Evolutionary conservation across 2,888 invertebrate species (phyloP), one percentile per base, ranked within the genome.

Genomic region (Euphydryas editha): DNA sequence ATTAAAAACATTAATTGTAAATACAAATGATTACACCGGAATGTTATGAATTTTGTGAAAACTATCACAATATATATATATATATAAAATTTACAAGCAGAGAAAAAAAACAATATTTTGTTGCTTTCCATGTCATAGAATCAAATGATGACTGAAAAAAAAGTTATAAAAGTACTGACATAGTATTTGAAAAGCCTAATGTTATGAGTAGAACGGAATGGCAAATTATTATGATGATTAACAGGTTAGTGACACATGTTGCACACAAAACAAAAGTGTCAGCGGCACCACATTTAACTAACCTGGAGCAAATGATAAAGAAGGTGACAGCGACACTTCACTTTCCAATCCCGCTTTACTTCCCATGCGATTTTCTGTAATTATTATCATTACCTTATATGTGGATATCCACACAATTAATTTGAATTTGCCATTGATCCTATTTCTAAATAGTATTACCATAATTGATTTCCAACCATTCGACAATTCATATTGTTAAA

Each of bases 331-430:
- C 88, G 88, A 89, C 87, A 92, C 87, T 86, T 93, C 93, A 78
- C 86, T 90, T 87, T 93, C 93, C 83, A 86, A 88, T 86, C 88
- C 92, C 30, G 54, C 36, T 88, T 87, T 93, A 87, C 84, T 83
- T 82, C 90, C 93, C 92, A 93, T 89, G 86, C 92, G 93, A 92
- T 88, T 88, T 76, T 93, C 93, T 93, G 93, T 79, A 93, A 93
- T 88, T 75, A 83, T 87, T 81, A 90, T 84, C 83, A 88, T 77
- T 62, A 62, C 59, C 57, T 66, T 63, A 60, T 46, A 62, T 59
- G 56, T 49, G 39, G 18, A 30, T 58, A 46, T 47, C 21, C n/a
- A 55, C 46, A 56, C 36, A 51, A 13, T 37, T 47, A 20, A 24
- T 51, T 58, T 18, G 13, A 18, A 49, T 18, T 11, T 59, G 59